Base-by-base conservation (phyloP, 2,797 vertebrate genomes). In the Borostomias antarcticus region DNA sequence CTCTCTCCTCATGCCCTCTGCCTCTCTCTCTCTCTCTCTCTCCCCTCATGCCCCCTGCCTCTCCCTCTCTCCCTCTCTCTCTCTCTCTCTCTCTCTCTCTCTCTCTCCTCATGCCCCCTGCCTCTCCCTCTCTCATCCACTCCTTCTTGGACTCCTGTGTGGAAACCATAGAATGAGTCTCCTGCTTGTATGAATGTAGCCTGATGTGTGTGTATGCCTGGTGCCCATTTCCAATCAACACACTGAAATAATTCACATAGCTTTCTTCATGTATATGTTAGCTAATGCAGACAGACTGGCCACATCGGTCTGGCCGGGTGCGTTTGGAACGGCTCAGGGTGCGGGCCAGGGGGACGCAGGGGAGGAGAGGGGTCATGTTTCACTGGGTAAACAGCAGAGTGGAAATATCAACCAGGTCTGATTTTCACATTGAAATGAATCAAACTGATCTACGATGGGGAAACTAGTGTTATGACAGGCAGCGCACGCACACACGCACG, bases 261-360 rank as follows among this genome's bases (percentile, higher is more conserved):
- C 47, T 58, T 53, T 54, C 56, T 30, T 32, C 58, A 52, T 45
- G 1, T 43, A 72, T 66, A 69, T 64, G 57, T 71, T 69, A 62
- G 40, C 52, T 33, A 52, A 69, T 58, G 43, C 26, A 69, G 70
- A 73, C 70, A 50, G 26, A 64, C 70, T 71, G 53, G 28, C 50
- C 73, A 80, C 79, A 77, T 82, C 71, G 58, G 65, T 82, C 78
- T 54, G 61, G 54, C 60, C 1, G 54, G 70, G 58, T 64, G 53
- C 65, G n/a, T 74, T 67, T 78, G 77, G 82, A 83, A 84, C 78
- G 66, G n/a, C n/a, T n/a, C n/a, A n/a, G n/a, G n/a, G n/a, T n/a
- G n/a, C n/a, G n/a, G 25, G n/a, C 68, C 76, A 79, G 68, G 17
- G 23, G 29, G 51, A 57, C 2, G 70, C 71, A 71, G 53, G 58